Percentiles rank a stretch among this genome's conserved stretches.
phyloP scores from a whole-genome alignment of 2,888 invertebrate species.

The Drosophila diplacantha region DNA sequence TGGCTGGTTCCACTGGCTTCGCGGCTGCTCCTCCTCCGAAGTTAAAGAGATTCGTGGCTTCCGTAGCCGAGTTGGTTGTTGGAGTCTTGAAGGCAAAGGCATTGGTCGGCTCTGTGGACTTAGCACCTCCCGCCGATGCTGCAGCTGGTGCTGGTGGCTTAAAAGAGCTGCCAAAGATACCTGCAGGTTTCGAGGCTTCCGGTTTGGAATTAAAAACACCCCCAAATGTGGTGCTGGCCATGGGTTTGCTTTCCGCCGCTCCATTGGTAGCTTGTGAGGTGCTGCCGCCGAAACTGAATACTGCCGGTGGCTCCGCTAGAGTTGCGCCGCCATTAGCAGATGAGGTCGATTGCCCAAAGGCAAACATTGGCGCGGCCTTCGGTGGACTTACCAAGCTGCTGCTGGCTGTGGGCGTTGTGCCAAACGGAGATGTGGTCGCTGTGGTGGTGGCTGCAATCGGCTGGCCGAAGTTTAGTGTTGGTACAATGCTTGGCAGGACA shows the following conservation, averaged over 20 bases:
- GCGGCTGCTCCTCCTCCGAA: slow-evolving; percentile 12
- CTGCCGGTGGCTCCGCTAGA: neutral
- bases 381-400: slow-evolving; percentile 7
- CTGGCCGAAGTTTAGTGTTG: slow-evolving; percentile 10
- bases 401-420: slow-evolving; percentile 6
- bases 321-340: neutral
- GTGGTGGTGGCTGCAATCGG: neutral
- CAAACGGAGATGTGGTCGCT: slow-evolving; percentile 15
- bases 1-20: neutral
- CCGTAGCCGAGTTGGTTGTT: slow-evolving; percentile 1
- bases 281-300: slow-evolving; percentile 20
- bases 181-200: slow-evolving; percentile 5
- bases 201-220: slow-evolving; percentile 10
- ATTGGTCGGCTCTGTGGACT: slow-evolving; percentile 2
- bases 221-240: neutral
- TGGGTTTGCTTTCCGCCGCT: slow-evolving; percentile 1
- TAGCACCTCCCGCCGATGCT: neutral
- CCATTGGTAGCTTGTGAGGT: neutral
- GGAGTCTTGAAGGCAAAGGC: slow-evolving; percentile 15
- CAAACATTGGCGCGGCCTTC: slow-evolving; percentile 12
- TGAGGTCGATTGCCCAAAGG: slow-evolving; percentile 14
- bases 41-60: slow-evolving; percentile 24
- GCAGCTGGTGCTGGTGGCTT: slow-evolving; percentile 1
- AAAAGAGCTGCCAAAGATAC: slow-evolving; percentile 6
- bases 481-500: slow-evolving; percentile 4